A percentile compares a stretch with the other conserved stretches of the same genome.
These are phyloP conservation scores for Kryphioiulus occultus DNA, from an alignment of 2,888 invertebrate genomes.

Conservation along the genomic window DNA sequence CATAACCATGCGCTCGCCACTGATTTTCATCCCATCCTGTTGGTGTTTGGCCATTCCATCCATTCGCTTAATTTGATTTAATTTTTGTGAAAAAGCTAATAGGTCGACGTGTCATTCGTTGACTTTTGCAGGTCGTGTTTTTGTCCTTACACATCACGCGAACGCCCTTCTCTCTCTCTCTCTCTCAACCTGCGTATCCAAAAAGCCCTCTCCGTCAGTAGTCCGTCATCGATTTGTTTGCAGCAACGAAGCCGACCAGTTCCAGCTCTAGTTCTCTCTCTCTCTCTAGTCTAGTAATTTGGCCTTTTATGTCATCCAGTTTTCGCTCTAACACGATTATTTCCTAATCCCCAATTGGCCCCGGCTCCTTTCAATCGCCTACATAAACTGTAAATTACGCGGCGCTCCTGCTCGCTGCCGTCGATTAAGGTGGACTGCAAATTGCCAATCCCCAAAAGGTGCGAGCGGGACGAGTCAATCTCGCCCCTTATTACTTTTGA, in stretches of 20 bases:
- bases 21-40: background rate
- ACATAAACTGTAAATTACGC: conserved; percentile 39
- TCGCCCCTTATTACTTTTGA: background rate
- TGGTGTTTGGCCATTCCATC: background rate
- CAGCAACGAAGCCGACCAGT: no score
- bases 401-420: background rate
- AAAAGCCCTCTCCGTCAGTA: background rate
- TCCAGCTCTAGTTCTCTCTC: no score
- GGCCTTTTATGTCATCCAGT: conserved; percentile 36
- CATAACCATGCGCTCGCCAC: no score
- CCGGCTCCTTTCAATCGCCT: conserved; percentile 39
- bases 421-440: conserved; percentile 13
- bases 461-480: background rate
- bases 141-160: background rate
- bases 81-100: background rate
- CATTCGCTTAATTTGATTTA: background rate
- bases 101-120: background rate
- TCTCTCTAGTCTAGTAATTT: background rate
- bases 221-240: conserved; percentile 25
- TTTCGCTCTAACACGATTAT: conserved; percentile 28
- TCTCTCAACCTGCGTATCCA: background rate
- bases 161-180: no score
- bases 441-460: background rate
- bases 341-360: conserved; percentile 36
- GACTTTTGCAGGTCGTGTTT: background rate